A percentile compares a stretch with the other conserved stretches of the same genome.
phyloP scores from a whole-genome alignment of 2,888 invertebrate genomes.

The Ochropacha duplaris region DNA sequence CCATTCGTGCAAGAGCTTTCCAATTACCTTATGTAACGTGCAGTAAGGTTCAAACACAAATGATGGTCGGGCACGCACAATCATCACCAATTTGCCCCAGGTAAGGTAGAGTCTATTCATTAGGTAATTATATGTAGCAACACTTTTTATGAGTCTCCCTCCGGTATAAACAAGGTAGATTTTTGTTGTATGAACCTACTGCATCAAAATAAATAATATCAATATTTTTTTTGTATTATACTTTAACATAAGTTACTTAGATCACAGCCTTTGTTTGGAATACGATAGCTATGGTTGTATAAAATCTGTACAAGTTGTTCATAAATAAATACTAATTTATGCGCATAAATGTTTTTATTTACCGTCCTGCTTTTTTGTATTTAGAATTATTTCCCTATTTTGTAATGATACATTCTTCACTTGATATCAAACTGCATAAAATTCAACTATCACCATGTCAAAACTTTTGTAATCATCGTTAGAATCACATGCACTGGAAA shows the following conservation, averaged over 20 bases:
- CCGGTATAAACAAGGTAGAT: slow-evolving; percentile 45
- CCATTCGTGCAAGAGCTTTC: slow-evolving; percentile 39
- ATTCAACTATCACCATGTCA: too few relatives aligned
- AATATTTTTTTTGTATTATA: background rate
- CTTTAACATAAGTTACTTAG: too few relatives aligned
- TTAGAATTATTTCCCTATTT: background rate
- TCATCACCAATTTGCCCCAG: slow-evolving; percentile 38
- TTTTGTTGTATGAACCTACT: background rate
- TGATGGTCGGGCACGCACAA: slow-evolving; percentile 40
- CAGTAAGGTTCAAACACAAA: slow-evolving; percentile 38
- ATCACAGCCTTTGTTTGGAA: too few relatives aligned
- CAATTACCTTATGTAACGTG: slow-evolving; percentile 52
- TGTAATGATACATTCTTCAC: background rate
- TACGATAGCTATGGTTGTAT: too few relatives aligned
- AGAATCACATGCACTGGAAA: too few relatives aligned
- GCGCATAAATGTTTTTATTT: too few relatives aligned
- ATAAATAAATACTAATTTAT: too few relatives aligned
- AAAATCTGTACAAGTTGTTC: too few relatives aligned
- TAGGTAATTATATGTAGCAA: slow-evolving; percentile 55
- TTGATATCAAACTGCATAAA: background rate
- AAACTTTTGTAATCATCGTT: background rate
- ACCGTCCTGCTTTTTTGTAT: too few relatives aligned
- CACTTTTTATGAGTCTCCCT: slow-evolving; percentile 38
- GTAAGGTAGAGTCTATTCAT: slow-evolving; percentile 41
- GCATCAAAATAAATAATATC: background rate